These are phyloP conservation scores for Poecile atricapillus DNA, from an alignment of 2,113 vertebrate species.

Conservation along the genomic window DNA sequence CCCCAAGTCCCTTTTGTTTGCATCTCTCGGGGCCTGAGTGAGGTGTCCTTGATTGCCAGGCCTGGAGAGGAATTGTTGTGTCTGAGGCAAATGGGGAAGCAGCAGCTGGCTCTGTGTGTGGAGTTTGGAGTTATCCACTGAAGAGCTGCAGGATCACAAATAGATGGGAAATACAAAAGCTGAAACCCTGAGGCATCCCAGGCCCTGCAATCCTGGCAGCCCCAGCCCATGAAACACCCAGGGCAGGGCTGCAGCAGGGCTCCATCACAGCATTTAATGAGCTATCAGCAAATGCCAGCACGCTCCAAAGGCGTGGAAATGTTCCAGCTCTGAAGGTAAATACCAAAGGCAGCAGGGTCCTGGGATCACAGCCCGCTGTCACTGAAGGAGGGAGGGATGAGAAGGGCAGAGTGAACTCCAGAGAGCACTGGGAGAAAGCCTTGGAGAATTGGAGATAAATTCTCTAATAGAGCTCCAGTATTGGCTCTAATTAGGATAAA, in stretches of 20 bases:
- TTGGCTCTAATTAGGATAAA: not conserved
- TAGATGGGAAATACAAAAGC: rapidly evolving
- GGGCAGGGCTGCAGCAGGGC: not conserved
- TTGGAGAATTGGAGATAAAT: not conserved
- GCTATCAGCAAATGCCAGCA: not conserved
- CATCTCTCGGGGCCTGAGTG: not conserved
- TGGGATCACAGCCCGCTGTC: not conserved
- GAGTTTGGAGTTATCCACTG: rapidly evolving
- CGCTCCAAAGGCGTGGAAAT: not conserved
- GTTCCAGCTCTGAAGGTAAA: not conserved
- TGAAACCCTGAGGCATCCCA: not conserved
- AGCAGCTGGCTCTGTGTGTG: not conserved
- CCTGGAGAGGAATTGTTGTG: not conserved
- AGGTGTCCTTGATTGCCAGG: not conserved
- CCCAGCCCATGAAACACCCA: not conserved
- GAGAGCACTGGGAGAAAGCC: not conserved
- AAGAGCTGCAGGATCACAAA: not conserved
- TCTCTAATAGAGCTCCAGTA: not conserved
- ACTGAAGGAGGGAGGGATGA: not conserved
- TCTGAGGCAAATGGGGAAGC: not conserved
- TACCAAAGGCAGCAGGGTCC: not conserved
- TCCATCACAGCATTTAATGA: not conserved
- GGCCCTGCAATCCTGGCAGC: not conserved
- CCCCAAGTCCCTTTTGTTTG: not conserved
- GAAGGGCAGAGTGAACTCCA: not conserved